Conservation (phyloP, 2,888 invertebrate genomes). For the Eupithecia tripunctaria region DNA sequence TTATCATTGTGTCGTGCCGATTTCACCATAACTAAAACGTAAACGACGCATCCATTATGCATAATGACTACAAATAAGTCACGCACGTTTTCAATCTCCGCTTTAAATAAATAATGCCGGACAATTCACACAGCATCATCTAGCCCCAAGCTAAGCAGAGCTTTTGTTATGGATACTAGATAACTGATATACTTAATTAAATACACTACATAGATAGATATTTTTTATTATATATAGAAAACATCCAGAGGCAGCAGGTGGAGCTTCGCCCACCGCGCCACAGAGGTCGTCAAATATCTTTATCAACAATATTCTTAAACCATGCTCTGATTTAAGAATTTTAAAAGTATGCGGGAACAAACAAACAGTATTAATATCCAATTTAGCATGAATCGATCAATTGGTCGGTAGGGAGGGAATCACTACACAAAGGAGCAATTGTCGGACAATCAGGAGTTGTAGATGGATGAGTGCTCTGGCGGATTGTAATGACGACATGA, state of each 20-base stretch:
- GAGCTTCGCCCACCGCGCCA: no score
- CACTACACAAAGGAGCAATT: slow-evolving; percentile 69
- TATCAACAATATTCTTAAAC: slow-evolving; percentile 2
- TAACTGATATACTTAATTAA: no score
- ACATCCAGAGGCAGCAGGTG: no score
- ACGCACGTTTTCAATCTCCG: slow-evolving; percentile 20
- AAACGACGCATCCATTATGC: slow-evolving; percentile 11
- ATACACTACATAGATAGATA: no score
- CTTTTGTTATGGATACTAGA: no score
- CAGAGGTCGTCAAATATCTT: no score
- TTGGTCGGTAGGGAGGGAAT: slow-evolving; percentile 71
- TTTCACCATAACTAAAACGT: slow-evolving; percentile 15
- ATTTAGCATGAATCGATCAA: slow-evolving; percentile 67
- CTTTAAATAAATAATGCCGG: no score
- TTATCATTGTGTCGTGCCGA: neutral
- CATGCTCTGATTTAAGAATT: slow-evolving; percentile 11
- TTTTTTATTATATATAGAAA: no score
- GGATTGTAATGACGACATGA: slow-evolving; percentile 19
- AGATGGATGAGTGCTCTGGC: slow-evolving; percentile 34
- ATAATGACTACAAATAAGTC: slow-evolving; percentile 21
- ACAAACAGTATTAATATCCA: slow-evolving; percentile 52
- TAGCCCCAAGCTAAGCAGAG: no score
- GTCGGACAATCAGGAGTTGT: slow-evolving; percentile 51
- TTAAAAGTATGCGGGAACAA: slow-evolving; percentile 29
- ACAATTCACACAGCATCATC: no score